Evolutionary conservation across 2,797 vertebrate genomes (phyloP), one percentile per base, ranked within the genome.

Genomic region (Pteropus rufus): DNA sequence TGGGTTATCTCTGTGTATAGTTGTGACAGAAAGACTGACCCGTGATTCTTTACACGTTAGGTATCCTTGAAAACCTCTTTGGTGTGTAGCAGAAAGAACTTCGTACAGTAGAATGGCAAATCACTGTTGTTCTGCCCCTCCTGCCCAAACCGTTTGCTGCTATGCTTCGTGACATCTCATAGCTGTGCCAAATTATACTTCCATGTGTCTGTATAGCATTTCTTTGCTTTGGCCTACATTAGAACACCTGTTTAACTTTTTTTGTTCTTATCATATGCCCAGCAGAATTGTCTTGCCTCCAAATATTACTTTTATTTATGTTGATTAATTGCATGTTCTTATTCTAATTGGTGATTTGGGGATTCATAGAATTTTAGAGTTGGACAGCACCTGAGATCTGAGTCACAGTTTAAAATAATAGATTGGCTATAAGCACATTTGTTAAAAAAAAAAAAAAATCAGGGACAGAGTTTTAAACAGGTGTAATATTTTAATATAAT

Each of bases 11-110:
- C 44, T 95, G 56, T 89, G 44, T 95, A 24, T 83, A 91, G 73
- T 36, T 94, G 16, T 95, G 54, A 88, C 79, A 82, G 72, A 89
- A 82, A 95, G 76, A 94, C 60, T 83, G 79, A 60, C 36, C 73
- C 36, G 65, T 56, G 52, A 69, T 89, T 89, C 83, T 93, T 93
- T 95, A 89, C 70, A 52, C 46, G 26, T 62, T 70, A 88, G 11
- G 39, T 85, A 12, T 72, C 56, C 19, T 77, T 75, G 72, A 92
- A 95, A 67, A 87, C 16, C 92, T 91, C 23, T 73, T 93, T 92
- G 73, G 91, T 93, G 96, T 96, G 81, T 94, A 90, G 69, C 39
- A 92, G 72, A 89, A 89, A 88, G 60, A 88, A 62, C 77, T 94
- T 75, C 87, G 80, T 62, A 89, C 85, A 80, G 9, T 75, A 76